Conservation (phyloP, 2,888 invertebrate genomes). For the Xanthia icteritia region DNA sequence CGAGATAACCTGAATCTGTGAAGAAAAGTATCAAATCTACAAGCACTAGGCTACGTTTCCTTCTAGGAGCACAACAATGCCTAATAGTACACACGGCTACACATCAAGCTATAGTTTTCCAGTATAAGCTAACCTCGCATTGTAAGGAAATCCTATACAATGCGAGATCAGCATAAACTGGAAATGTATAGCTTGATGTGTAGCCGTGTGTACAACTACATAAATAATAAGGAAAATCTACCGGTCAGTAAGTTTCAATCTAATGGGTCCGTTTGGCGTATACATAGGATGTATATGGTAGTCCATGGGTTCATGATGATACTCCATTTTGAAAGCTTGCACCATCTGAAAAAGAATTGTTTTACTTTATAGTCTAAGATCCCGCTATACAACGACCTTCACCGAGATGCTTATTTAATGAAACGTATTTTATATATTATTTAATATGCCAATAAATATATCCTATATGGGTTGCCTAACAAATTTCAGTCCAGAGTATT, state of each 20-base stretch:
- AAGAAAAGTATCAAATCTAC: neutral
- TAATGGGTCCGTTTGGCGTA: slow-evolving; percentile 92
- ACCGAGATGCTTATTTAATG: no score
- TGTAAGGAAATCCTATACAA: no score
- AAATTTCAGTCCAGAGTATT: no score
- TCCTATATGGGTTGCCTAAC: no score
- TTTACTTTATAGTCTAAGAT: no score
- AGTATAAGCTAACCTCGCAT: no score
- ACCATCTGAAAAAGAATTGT: slow-evolving; percentile 89
- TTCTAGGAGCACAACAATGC: neutral
- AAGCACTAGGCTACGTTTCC: neutral
- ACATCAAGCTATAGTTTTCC: no score
- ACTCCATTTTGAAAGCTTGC: slow-evolving; percentile 92
- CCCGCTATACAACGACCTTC: no score
- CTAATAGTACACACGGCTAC: neutral
- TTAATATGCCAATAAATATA: no score
- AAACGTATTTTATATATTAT: no score
- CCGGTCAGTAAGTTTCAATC: slow-evolving; percentile 90
- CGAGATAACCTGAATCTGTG: neutral
- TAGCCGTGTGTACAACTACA: neutral
- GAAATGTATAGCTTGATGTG: no score
- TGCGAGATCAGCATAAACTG: no score
- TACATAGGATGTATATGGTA: slow-evolving; percentile 93
- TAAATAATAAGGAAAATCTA: slow-evolving; percentile 53
- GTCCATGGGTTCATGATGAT: slow-evolving; percentile 91